Base-by-base conservation (phyloP, 2,888 invertebrate genomes). In the Dilophus febrilis region DNA sequence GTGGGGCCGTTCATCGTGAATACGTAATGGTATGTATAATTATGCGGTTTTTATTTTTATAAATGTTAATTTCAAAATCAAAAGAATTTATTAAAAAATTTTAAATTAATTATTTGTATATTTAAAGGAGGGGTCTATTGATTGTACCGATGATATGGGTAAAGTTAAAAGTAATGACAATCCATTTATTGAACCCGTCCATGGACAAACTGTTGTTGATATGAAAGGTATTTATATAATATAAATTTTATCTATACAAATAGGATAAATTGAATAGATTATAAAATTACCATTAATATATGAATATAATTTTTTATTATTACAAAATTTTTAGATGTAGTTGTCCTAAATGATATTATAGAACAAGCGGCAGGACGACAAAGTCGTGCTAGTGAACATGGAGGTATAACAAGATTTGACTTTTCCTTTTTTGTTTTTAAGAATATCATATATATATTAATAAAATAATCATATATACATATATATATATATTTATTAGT, bases 261-360 rank as follows among this genome's bases (percentile, higher is more conserved):
- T 31, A 13, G 13, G 31, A 31, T n/a, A 8, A 27, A 27, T 27
- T n/a, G 13, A n/a, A 11, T 32, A 7, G n/a, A 6, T 10, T 13
- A 33, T 14, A 10, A 5, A 13, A 18, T 13, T 35, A n/a, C 8
- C 11, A 4, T 12, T 11, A 22, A 19, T 14, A 7, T n/a, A 7
- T 16, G 18, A 8, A 8, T 35, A 7, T 14, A 22, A 33, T 4
- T 16, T 13, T 32, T 13, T 30, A 11, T 16, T 32, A 32, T 14
- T 8, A 18, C 2, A 4, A 11, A 28, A 38, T 46, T 41, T 64
- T 70, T 69, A 94, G 94, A 95, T 71, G 91, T 94, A 46, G 88
- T 92, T 88, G 92, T 92, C 52, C 70, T 94, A 54, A 92, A 90
- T 61, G 91, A 94, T 63, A 90, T 95, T 55, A 88, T 94, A 53